Percentiles rank a stretch among this genome's conserved stretches.
phyloP scores from a whole-genome alignment of 2,888 invertebrate genomes.

The Cataglyphis rosenhaueri region DNA sequence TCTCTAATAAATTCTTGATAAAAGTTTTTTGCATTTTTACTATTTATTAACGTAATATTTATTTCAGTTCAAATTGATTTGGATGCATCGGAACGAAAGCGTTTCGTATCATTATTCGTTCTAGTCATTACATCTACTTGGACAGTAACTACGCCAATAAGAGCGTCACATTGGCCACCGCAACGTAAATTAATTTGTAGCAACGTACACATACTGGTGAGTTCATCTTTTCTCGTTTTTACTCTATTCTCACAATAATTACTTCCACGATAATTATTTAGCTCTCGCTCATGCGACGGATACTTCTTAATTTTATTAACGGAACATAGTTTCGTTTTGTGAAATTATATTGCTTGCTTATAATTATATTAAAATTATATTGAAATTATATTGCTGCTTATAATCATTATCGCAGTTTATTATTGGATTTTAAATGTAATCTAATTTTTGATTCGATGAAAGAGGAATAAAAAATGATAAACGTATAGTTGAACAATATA shows the following conservation, averaged over 20 bases:
- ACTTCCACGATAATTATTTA: constrained; percentile 4
- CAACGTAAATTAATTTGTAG: constrained; percentile 43
- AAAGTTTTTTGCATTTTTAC: neutral
- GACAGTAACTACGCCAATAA: constrained; percentile 33
- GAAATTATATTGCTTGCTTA: neutral
- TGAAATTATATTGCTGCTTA: neutral
- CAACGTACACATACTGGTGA: constrained; percentile 16
- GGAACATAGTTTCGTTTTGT: neutral
- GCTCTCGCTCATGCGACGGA: neutral
- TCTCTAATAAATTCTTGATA: neutral
- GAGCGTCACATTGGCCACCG: constrained; percentile 15
- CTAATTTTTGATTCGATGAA: neutral
- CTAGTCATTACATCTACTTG: constrained; percentile 17
- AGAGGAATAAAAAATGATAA: neutral
- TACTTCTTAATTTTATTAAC: constrained; percentile 28
- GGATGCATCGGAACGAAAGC: neutral
- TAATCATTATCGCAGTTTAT: neutral
- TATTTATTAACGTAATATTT: neutral
- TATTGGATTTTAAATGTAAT: neutral
- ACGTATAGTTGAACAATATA: too few species aligned
- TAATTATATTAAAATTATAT: neutral
- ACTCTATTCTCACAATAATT: neutral
- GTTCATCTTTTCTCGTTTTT: neutral
- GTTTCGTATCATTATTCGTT: constrained; percentile 28
- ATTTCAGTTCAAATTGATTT: constrained; percentile 18